A percentile compares a stretch with the other conserved stretches of the same genome.
phyloP scores from a whole-genome alignment of 2,797 vertebrate genomes.

The Gallinago stenura region DNA sequence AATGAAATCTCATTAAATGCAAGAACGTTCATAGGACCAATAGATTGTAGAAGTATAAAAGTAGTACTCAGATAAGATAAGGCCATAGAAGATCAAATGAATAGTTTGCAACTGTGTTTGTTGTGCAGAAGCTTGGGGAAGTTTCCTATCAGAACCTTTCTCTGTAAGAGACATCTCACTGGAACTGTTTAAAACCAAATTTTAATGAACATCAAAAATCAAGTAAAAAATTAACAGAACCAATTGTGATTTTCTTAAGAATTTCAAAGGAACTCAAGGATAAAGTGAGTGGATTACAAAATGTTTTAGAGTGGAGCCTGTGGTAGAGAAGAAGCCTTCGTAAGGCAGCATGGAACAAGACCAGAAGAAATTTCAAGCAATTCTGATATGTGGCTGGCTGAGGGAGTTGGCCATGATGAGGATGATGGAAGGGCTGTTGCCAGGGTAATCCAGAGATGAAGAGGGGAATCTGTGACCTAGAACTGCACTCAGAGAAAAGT shows the following conservation, averaged over 20 bases:
- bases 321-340: neutral
- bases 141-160: neutral
- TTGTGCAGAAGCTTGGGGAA: neutral
- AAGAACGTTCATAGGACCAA: neutral
- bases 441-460: conserved; percentile 31
- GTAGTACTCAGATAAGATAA: neutral
- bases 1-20: neutral
- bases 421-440: conserved; percentile 33
- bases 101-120: neutral
- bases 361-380: neutral
- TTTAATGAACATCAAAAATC: neutral
- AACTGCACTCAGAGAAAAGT: neutral
- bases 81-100: neutral
- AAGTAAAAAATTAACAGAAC: neutral
- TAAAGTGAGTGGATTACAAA: neutral
- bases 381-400: neutral
- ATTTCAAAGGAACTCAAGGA: neutral
- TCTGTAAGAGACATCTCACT: neutral
- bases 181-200: neutral
- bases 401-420: neutral
- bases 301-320: neutral
- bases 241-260: neutral
- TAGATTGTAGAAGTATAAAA: neutral
- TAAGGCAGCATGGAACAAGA: neutral
- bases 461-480: neutral